Evolutionary conservation across 2,888 invertebrate genomes (phyloP).

Genomic region (Heteromurus nitidus): DNA sequence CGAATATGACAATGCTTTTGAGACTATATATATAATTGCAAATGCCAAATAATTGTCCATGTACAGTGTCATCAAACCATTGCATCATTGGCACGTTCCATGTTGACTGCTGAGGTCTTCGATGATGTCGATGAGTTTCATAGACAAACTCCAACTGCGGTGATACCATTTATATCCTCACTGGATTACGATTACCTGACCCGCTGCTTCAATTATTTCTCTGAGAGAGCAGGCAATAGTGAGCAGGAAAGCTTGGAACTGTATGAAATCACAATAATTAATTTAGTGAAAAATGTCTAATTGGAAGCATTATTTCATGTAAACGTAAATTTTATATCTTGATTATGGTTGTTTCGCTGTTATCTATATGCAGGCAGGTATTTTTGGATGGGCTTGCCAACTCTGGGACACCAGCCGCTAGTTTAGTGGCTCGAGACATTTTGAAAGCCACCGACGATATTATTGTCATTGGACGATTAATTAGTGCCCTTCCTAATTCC

Average conservation of each 20-base stretch:
- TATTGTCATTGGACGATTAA: slow-evolving; percentile 49
- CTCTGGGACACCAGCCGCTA: slow-evolving; percentile 68
- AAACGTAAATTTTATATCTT: slow-evolving; percentile 7
- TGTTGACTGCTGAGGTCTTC: slow-evolving; percentile 56
- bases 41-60: background rate
- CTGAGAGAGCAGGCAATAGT: slow-evolving; percentile 31
- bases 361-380: slow-evolving; percentile 71
- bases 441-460: slow-evolving; percentile 60
- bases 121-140: slow-evolving; percentile 67
- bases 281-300: no score
- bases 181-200: slow-evolving; percentile 69
- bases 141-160: slow-evolving; percentile 60
- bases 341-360: no score
- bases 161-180: slow-evolving; percentile 67
- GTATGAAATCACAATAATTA: slow-evolving; percentile 49
- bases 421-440: slow-evolving; percentile 69
- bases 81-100: slow-evolving; percentile 58
- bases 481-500: slow-evolving; percentile 64
- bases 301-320: no score
- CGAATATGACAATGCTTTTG: background rate
- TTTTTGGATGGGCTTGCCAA: slow-evolving; percentile 70
- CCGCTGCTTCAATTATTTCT: slow-evolving; percentile 61
- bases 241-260: slow-evolving; percentile 63
- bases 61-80: slow-evolving; percentile 55
- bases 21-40: background rate